phyloP scores from a whole-genome alignment of 1,140 invertebrate genomes.

The Drosophila littoralis region DNA sequence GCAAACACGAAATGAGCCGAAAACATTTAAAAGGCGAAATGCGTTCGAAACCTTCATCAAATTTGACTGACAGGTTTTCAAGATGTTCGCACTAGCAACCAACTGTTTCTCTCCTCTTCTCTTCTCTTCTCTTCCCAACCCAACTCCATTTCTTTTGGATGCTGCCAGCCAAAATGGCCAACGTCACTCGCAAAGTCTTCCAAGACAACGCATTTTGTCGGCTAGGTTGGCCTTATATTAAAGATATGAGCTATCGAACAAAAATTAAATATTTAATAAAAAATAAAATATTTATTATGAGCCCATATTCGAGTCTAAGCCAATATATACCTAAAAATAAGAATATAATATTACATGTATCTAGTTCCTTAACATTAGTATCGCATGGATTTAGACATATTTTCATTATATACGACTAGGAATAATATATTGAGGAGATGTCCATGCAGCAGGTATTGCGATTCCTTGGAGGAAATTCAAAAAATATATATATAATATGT shows the following conservation, averaged over 20 bases:
- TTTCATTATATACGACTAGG: too few relatives aligned
- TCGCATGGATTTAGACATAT: too few relatives aligned
- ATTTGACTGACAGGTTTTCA: slow-evolving; percentile 83
- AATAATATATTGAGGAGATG: too few relatives aligned
- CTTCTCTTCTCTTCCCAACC: neutral
- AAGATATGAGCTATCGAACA: neutral
- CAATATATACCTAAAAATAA: too few relatives aligned
- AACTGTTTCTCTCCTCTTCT: slow-evolving; percentile 47
- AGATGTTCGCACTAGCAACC: slow-evolving; percentile 78
- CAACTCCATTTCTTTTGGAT: slow-evolving; percentile 54
- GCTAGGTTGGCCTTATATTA: neutral
- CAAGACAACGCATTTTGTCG: neutral
- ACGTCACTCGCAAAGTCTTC: slow-evolving; percentile 14
- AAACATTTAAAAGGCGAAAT: slow-evolving; percentile 72
- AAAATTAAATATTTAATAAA: too few relatives aligned
- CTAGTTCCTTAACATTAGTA: too few relatives aligned
- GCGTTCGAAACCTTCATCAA: slow-evolving; percentile 81
- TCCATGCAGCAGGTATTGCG: too few relatives aligned
- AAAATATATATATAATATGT: too few relatives aligned
- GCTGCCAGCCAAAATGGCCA: slow-evolving; percentile 46
- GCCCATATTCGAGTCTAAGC: too few relatives aligned
- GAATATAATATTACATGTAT: too few relatives aligned
- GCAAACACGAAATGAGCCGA: slow-evolving; percentile 46
- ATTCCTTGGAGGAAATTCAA: too few relatives aligned
- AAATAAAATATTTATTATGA: too few relatives aligned